Evolutionary conservation across 2,888 invertebrate species (phyloP).

Genomic region (Pyrrhia umbra): DNA sequence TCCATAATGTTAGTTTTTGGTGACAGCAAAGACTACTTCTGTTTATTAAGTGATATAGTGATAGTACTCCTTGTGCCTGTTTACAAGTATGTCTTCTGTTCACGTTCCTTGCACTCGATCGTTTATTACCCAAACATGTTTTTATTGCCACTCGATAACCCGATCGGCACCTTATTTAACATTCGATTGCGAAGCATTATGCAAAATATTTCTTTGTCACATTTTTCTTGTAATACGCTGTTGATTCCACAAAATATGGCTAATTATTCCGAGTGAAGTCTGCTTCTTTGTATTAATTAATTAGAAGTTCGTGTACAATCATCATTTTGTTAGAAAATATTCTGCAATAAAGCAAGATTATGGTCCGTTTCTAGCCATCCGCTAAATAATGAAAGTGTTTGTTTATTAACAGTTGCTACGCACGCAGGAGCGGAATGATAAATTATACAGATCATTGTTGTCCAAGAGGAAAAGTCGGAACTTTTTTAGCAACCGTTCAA

Average conservation of each 20-base stretch:
- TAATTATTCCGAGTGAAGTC: constrained; percentile 4
- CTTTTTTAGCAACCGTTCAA: constrained; percentile 7
- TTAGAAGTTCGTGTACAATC: constrained; percentile 11
- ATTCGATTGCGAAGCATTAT: constrained; percentile 7
- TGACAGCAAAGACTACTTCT: too few relatives aligned
- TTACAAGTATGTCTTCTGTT: constrained; percentile 13
- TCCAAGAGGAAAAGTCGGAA: constrained; percentile 15
- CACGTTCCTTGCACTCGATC: background rate
- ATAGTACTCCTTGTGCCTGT: background rate
- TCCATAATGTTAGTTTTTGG: background rate
- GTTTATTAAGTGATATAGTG: too few relatives aligned
- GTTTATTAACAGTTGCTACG: constrained; percentile 45
- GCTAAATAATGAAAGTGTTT: constrained; percentile 60
- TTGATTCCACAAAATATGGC: constrained; percentile 6
- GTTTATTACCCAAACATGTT: constrained; percentile 37
- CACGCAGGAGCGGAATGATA: constrained; percentile 35
- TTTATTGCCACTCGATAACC: constrained; percentile 40
- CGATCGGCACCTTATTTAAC: constrained; percentile 22
- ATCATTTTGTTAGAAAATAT: constrained; percentile 19
- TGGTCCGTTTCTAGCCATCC: constrained; percentile 2
- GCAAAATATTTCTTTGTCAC: background rate
- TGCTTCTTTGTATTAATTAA: constrained; percentile 12
- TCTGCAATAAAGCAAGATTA: constrained; percentile 19
- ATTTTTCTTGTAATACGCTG: background rate
- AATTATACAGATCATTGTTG: constrained; percentile 27